Percentiles rank a stretch among this genome's conserved stretches.
phyloP scores from a whole-genome alignment of 2,888 invertebrate species.

The Crocallis elinguaria region DNA sequence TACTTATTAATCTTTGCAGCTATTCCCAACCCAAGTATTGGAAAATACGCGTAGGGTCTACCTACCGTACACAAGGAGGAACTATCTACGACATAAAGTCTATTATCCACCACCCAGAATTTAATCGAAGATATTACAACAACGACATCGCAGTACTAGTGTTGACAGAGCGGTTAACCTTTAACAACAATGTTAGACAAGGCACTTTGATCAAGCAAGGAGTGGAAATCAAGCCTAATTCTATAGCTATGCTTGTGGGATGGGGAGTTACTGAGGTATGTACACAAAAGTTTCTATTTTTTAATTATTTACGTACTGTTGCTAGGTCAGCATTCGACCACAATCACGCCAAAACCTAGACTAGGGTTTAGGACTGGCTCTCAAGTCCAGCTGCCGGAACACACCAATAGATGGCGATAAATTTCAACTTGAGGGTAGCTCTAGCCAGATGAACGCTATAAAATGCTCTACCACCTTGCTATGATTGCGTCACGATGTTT shows the following conservation, averaged over 20 bases:
- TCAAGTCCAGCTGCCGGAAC: too few species aligned
- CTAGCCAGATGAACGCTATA: too few species aligned
- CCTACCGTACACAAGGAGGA: conserved; percentile 67
- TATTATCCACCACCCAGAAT: conserved; percentile 62
- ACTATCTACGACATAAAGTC: conserved; percentile 62
- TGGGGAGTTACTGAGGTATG: conserved; percentile 74
- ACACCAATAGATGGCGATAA: too few species aligned
- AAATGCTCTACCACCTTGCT: too few species aligned
- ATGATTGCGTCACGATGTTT: too few species aligned
- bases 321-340: too few species aligned
- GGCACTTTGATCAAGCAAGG: conserved; percentile 67
- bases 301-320: too few species aligned
- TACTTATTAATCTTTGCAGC: conserved; percentile 42
- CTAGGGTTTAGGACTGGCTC: too few species aligned
- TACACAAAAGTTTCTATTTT: not conserved
- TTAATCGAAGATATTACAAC: conserved; percentile 66
- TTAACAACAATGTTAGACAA: conserved; percentile 63
- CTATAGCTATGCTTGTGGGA: conserved; percentile 64
- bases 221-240: conserved; percentile 60
- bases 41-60: conserved; percentile 72
- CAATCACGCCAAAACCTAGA: too few species aligned
- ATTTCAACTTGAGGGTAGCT: too few species aligned
- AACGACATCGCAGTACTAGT: conserved; percentile 71
- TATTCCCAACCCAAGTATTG: conserved; percentile 67
- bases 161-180: conserved; percentile 53